phyloP scores from a whole-genome alignment of 2,797 vertebrate species.

The Urosaurus nigricauda region DNA sequence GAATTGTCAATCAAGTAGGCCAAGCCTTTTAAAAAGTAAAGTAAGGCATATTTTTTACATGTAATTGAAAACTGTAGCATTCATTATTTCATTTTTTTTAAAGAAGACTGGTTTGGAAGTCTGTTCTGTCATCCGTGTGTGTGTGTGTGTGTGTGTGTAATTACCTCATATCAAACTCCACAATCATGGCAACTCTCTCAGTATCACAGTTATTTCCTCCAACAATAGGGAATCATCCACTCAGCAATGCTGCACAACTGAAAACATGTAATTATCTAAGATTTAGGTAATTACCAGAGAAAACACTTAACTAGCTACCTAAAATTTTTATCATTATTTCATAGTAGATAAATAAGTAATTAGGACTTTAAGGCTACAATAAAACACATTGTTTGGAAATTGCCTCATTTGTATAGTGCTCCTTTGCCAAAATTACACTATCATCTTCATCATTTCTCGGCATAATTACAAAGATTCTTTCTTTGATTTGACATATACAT shows the following conservation, averaged over 20 bases:
- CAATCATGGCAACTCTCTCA: background rate
- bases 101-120: background rate
- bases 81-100: slow-evolving; percentile 10
- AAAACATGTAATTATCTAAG: slow-evolving; percentile 25
- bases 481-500: background rate
- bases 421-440: slow-evolving; percentile 37
- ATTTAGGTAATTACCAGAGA: slow-evolving; percentile 39
- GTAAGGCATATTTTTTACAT: background rate
- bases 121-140: background rate
- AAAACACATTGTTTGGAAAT: slow-evolving; percentile 37
- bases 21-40: slow-evolving; percentile 1
- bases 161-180: slow-evolving; percentile 12
- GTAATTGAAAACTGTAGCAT: background rate
- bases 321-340: slow-evolving; percentile 36
- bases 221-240: slow-evolving; percentile 10
- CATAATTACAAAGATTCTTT: slow-evolving; percentile 30
- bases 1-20: background rate
- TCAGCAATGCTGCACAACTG: slow-evolving; percentile 32
- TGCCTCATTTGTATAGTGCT: background rate
- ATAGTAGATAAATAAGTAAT: slow-evolving; percentile 47
- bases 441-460: slow-evolving; percentile 10
- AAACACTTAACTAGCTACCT: slow-evolving; percentile 37
- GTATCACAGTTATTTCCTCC: slow-evolving; percentile 12
- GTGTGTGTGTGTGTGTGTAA: slow-evolving; percentile 27
- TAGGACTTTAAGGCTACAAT: slow-evolving; percentile 37